phyloP scores from a whole-genome alignment of 2,797 vertebrate genomes.

The Pseudomugil gertrudae region DNA sequence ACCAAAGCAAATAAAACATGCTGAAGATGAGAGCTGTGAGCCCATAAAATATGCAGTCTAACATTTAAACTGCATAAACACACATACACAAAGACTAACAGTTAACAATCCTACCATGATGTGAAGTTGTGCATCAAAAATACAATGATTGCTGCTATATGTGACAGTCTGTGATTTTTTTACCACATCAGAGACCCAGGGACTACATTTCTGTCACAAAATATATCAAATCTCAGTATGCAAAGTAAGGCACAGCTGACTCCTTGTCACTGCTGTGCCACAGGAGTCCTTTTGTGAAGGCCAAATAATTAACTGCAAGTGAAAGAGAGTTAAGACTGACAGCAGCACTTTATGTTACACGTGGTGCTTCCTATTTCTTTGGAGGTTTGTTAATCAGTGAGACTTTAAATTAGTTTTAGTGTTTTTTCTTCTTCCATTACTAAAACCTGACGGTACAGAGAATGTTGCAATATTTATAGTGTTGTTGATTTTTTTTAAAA shows the following conservation, averaged over 20 bases:
- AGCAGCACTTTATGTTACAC: conserved; percentile 71
- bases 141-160: conserved; percentile 24
- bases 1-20: conserved; percentile 62
- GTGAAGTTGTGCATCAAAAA: conserved; percentile 30
- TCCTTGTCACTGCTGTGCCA: conserved; percentile 28
- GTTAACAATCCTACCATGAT: conserved; percentile 31
- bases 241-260: conserved; percentile 36
- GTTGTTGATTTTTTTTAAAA: conserved; percentile 16
- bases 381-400: conserved; percentile 41
- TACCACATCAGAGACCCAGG: conserved; percentile 66
- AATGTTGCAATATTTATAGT: conserved; percentile 21
- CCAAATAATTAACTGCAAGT: conserved; percentile 50
- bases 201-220: conserved; percentile 33
- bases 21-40: conserved; percentile 41
- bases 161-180: conserved; percentile 35
- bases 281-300: conserved; percentile 31
- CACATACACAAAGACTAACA: neutral
- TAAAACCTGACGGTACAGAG: conserved; percentile 31
- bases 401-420: conserved; percentile 25
- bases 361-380: conserved; percentile 43
- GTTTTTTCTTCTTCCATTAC: conserved; percentile 14
- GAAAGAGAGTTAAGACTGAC: conserved; percentile 50
- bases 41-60: conserved; percentile 23
- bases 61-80: conserved; percentile 42
- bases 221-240: conserved; percentile 34